Conservation (phyloP, 2,113 vertebrate species). For the Apaloderma vittatum region DNA sequence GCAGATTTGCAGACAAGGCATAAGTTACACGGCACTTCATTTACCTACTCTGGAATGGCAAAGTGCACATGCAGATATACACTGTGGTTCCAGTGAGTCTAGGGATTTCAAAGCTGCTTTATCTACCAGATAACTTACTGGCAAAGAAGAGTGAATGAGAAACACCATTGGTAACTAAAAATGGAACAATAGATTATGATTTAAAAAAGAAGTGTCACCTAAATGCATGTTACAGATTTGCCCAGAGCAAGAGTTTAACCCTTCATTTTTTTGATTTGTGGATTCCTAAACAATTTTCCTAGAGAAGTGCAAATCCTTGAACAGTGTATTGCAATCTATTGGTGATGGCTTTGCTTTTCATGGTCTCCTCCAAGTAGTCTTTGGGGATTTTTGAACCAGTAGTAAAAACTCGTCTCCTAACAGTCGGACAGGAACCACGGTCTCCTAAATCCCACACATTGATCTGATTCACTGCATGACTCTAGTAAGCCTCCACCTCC, state of each 20-base stretch:
- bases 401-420: background rate
- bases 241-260: background rate
- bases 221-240: background rate
- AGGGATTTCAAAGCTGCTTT: constrained; percentile 68
- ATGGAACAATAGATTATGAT: background rate
- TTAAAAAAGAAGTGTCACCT: background rate
- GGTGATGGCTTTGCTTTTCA: background rate
- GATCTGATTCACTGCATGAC: background rate
- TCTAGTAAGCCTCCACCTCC: background rate
- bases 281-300: background rate
- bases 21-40: constrained; percentile 20
- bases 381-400: background rate
- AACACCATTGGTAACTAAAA: constrained; percentile 16
- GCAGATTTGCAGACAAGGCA: background rate
- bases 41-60: constrained; percentile 60
- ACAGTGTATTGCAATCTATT: background rate
- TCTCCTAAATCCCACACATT: background rate
- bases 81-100: constrained; percentile 48
- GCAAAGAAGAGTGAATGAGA: background rate
- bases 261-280: background rate
- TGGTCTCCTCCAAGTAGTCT: background rate
- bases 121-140: constrained; percentile 67
- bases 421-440: background rate
- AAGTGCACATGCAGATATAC: constrained; percentile 28
- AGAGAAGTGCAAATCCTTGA: background rate